Evolutionary conservation across 2,888 invertebrate species (phyloP), one percentile per base, ranked within the genome.

Genomic region (Phortica magna): DNA sequence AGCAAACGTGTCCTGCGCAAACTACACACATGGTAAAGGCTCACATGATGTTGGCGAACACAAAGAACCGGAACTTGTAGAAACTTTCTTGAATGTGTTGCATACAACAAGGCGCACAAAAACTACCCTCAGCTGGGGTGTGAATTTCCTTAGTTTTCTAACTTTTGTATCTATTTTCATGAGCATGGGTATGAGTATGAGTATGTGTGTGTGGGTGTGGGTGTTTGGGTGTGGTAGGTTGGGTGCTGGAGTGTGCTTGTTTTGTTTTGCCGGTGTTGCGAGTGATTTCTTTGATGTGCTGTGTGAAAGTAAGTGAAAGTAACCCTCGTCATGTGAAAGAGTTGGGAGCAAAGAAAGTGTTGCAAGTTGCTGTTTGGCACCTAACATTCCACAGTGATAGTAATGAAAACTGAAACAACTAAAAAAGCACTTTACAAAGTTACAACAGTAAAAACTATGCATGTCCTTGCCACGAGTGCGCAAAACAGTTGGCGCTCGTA

Each of bases 301-400:
- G 7, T 14, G 17, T 14, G 39, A 17, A 79, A 81, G 83, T 79
- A 71, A 87, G 87, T 84, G 87, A 89, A 89, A 89, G 88, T 88
- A 83, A 89, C 89, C 89, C 89, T 88, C 81, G 83, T 80, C 80
- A 79, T 75, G 81, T 78, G 73, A 76, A 81, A 83, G 84, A 78
- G 83, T 88, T 81, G 85, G 89, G 89, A 80, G 88, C 82, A 83
- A 81, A 89, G 89, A 83, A 89, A 65, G 85, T 78, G 74, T 31
- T 64, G 41, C 67, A 19, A n/a, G 65, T 9, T 57, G 57, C 2
- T 57, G 57, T 7, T 64, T 10, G 64, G 39, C 12, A 10, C 31
- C 22, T 31, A 4, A 4, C 31, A 61, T 22, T 2, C 19, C 19
- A 19, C n/a, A 61, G 2, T 31, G 31, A 31, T 14, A 64, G 22